Evolutionary conservation across 2,113 vertebrate species (phyloP).

Genomic region (Indicator indicator): DNA sequence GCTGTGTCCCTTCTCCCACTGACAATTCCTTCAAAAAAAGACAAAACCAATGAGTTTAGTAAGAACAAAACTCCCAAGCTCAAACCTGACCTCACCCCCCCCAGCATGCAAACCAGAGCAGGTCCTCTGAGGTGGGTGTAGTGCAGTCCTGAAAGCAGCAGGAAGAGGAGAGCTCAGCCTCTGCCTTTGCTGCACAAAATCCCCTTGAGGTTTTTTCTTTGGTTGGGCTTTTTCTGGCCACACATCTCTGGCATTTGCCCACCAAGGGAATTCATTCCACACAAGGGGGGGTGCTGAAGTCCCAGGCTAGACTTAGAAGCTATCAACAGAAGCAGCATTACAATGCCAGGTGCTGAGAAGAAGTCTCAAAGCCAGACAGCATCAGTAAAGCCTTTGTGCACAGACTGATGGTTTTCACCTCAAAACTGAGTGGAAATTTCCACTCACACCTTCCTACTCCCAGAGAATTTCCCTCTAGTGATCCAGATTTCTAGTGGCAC

Average conservation of each 20-base stretch:
- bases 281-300: not conserved
- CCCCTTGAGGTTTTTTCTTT: not conserved
- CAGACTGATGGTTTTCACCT: not conserved
- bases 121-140: not conserved
- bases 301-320: not conserved
- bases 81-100: not conserved
- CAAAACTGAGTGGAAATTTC: not conserved
- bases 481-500: not conserved
- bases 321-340: not conserved
- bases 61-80: not conserved
- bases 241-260: not conserved
- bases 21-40: constrained; percentile 26
- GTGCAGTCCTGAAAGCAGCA: not conserved
- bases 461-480: not conserved
- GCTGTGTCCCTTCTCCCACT: not conserved
- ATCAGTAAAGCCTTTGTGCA: not conserved
- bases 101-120: not conserved
- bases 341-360: not conserved
- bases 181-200: not conserved
- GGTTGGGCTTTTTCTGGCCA: not conserved
- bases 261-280: not conserved
- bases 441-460: not conserved
- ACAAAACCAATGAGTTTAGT: not conserved
- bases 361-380: not conserved
- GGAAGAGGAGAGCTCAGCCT: not conserved